Evolutionary conservation across 2,113 vertebrate genomes (phyloP).

Genomic region (Atlantisia rogersi): DNA sequence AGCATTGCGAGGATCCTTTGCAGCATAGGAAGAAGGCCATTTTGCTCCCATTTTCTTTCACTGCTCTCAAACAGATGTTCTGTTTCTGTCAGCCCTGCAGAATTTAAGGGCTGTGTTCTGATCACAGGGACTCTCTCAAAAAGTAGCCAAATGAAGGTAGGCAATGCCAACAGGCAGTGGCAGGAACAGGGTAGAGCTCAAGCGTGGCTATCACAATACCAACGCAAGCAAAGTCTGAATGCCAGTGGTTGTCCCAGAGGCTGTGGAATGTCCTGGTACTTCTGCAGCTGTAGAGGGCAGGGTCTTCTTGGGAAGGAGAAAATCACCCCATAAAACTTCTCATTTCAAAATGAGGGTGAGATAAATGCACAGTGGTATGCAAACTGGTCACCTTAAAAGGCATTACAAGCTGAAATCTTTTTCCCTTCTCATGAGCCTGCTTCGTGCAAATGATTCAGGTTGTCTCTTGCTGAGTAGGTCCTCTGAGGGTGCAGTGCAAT

Average conservation of each 20-base stretch:
- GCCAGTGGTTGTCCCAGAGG: not conserved
- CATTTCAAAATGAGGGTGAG: not conserved
- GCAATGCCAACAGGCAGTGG: not conserved
- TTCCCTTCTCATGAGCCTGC: not conserved
- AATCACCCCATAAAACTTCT: not conserved
- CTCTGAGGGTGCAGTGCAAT: not conserved
- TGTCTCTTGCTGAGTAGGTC: not conserved
- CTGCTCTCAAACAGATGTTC: not conserved
- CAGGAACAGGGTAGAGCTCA: not conserved
- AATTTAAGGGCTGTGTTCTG: not conserved
- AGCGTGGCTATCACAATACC: not conserved
- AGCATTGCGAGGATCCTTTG: not conserved
- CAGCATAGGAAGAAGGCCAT: not conserved
- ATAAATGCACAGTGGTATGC: not conserved
- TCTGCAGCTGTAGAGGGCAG: not conserved
- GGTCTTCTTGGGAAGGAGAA: not conserved
- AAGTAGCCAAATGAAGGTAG: not conserved
- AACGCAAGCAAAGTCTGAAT: not conserved
- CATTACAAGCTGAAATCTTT: not conserved
- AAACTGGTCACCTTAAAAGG: not conserved
- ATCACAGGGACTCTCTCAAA: fast-evolving
- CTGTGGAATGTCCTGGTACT: not conserved
- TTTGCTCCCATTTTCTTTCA: not conserved
- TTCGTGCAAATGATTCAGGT: not conserved
- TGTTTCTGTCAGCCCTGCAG: not conserved